Conservation (phyloP, 2,888 invertebrate species). For the Leucoma salicis region DNA sequence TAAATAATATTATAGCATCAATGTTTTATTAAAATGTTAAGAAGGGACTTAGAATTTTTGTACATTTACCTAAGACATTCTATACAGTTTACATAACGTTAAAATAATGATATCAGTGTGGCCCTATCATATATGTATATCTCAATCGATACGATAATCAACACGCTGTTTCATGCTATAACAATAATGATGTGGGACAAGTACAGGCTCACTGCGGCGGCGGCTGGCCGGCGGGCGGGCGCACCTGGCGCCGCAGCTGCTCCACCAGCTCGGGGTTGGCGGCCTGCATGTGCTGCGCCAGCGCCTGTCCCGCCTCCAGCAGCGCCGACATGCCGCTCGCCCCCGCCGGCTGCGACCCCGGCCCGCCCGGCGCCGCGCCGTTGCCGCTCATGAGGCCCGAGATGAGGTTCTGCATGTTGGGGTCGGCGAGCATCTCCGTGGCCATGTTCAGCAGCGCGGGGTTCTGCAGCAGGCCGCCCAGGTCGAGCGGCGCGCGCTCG, state of each 20-base stretch:
- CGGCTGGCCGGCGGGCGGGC: constrained; percentile 56
- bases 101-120: no score
- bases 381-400: constrained; percentile 78
- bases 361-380: constrained; percentile 47
- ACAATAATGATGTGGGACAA: constrained; percentile 10
- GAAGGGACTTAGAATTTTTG: no score
- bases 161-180: no score
- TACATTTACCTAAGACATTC: no score
- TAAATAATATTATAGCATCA: no score
- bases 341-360: constrained; percentile 78
- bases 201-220: constrained; percentile 41
- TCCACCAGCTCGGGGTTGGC: constrained; percentile 92
- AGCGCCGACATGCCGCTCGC: constrained; percentile 62
- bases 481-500: constrained; percentile 81
- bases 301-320: constrained; percentile 87
- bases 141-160: no score
- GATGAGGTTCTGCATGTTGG: constrained; percentile 90
- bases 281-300: constrained; percentile 91
- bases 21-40: no score
- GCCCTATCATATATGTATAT: no score
- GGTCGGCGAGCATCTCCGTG: constrained; percentile 91
- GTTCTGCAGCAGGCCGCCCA: constrained; percentile 88
- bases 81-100: no score
- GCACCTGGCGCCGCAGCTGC: constrained; percentile 87
- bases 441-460: constrained; percentile 93